phyloP scores from a whole-genome alignment of 1,140 invertebrate species.

The Orius insidiosus region DNA sequence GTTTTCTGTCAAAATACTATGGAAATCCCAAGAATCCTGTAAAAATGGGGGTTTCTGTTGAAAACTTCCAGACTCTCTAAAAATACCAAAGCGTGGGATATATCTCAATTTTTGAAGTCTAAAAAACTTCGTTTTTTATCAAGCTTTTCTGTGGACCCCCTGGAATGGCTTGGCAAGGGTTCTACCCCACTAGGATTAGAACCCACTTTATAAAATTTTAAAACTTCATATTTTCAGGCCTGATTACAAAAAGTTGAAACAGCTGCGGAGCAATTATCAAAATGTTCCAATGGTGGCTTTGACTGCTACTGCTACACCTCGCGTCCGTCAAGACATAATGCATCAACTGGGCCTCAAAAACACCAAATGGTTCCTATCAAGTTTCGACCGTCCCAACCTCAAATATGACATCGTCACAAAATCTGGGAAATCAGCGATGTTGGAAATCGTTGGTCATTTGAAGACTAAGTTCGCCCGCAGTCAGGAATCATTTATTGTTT shows the following conservation, averaged over 20 bases:
- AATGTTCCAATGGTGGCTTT: constrained; percentile 50
- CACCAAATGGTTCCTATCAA: constrained; percentile 71
- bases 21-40: too few relatives aligned
- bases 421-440: constrained; percentile 40
- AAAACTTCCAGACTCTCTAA: too few relatives aligned
- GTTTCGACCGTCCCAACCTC: constrained; percentile 89
- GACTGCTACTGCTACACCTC: constrained; percentile 70
- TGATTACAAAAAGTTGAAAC: constrained; percentile 28
- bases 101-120: too few relatives aligned
- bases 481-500: constrained; percentile 93
- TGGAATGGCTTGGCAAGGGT: too few relatives aligned
- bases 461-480: too few relatives aligned
- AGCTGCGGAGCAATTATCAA: constrained; percentile 29
- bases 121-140: too few relatives aligned
- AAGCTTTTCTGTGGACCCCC: too few relatives aligned
- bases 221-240: constrained; percentile 28
- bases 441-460: constrained; percentile 59
- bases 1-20: too few relatives aligned
- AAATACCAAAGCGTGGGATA: too few relatives aligned
- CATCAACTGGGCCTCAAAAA: constrained; percentile 61
- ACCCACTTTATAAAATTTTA: too few relatives aligned
- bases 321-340: constrained; percentile 78
- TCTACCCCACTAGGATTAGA: too few relatives aligned
- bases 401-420: constrained; percentile 67
- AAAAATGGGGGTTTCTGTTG: too few relatives aligned